Percentiles rank a stretch among this genome's conserved stretches.
Conservation (phyloP, 2,888 invertebrate genomes). For the Callyntrura guangdongensis region DNA sequence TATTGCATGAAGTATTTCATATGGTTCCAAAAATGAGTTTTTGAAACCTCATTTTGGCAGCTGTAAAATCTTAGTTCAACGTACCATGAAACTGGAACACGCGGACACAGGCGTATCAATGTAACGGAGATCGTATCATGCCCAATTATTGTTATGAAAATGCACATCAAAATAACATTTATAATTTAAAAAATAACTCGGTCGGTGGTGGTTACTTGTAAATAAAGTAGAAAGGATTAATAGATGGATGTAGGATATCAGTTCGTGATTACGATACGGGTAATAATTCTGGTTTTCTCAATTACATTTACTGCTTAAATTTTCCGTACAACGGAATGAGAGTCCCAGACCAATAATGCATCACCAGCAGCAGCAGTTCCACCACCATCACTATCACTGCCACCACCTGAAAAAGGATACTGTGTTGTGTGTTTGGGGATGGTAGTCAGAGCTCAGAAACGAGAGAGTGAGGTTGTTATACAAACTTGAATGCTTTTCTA, state of each 20-base stretch:
- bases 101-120: too few relatives aligned
- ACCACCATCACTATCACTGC: neutral
- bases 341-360: constrained; percentile 10
- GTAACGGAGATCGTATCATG: neutral
- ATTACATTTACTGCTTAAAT: constrained; percentile 22
- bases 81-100: too few relatives aligned
- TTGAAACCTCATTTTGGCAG: neutral
- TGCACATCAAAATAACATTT: constrained; percentile 29
- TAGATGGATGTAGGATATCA: constrained; percentile 62
- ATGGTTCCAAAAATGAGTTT: neutral
- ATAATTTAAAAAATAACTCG: constrained; percentile 58
- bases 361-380: constrained; percentile 12
- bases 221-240: neutral
- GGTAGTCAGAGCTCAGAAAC: neutral
- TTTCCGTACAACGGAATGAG: neutral
- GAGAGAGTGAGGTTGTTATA: neutral
- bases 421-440: constrained; percentile 3
- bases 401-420: neutral
- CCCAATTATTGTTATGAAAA: neutral
- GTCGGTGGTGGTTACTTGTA: neutral
- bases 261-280: constrained; percentile 76
- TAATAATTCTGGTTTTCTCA: constrained; percentile 68
- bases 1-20: neutral
- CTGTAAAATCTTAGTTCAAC: too few relatives aligned
- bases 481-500: constrained; percentile 28